Conservation (phyloP, 2,888 invertebrate species). For the Rhagonycha lutea region DNA sequence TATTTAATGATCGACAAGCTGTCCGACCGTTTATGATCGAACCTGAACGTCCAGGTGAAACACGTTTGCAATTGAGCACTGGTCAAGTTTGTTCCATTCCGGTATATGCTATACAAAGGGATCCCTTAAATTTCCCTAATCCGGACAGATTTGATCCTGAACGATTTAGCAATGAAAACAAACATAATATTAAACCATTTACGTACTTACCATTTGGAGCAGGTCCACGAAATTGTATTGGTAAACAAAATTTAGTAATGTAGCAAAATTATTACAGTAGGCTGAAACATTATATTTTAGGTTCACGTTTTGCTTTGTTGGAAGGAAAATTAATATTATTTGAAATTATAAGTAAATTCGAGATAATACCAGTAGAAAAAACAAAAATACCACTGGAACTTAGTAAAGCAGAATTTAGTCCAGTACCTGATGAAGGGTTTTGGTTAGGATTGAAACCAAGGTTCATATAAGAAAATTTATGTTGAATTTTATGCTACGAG, state of each 20-base stretch:
- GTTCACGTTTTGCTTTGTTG: neutral
- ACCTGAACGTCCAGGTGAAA: neutral
- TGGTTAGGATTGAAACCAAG: neutral
- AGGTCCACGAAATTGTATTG: slow-evolving; percentile 46
- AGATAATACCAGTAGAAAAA: neutral
- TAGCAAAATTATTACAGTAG: neutral
- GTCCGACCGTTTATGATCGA: neutral
- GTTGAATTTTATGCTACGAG: no score
- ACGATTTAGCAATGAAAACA: slow-evolving; percentile 39
- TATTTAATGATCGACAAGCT: neutral
- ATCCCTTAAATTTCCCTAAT: slow-evolving; percentile 47
- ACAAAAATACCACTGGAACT: neutral
- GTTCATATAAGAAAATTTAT: no score
- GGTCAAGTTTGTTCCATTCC: neutral
- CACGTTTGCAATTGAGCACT: neutral
- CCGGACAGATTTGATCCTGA: slow-evolving; percentile 47
- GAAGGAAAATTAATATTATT: neutral
- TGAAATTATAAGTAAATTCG: neutral
- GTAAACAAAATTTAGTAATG: slow-evolving; percentile 32
- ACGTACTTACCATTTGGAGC: slow-evolving; percentile 23
- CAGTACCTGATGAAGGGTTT: neutral
- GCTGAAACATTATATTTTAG: neutral
- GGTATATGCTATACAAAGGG: slow-evolving; percentile 36
- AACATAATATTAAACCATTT: neutral
- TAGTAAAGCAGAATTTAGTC: neutral